These are phyloP conservation scores for Glyphotaelius pellucidus DNA, from an alignment of 2,888 invertebrate genomes.

Conservation along the genomic window DNA sequence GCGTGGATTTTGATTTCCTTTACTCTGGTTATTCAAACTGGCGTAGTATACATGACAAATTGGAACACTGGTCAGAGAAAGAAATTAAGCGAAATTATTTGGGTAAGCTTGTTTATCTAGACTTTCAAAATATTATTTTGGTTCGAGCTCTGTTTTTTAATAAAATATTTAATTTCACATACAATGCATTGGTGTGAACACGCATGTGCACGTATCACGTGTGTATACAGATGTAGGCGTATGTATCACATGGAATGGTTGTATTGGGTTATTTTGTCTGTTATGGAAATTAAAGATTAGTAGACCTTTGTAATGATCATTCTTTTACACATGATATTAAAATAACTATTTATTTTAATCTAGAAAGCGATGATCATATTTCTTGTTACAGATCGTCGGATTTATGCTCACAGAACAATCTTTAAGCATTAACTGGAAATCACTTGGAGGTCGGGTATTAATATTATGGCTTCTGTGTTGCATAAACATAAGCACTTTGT, in stretches of 20 bases:
- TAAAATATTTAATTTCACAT: not conserved
- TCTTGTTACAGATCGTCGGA: conserved; percentile 29
- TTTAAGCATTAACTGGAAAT: not conserved
- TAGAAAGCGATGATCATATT: not conserved
- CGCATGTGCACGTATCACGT: not conserved
- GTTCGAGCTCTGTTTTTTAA: not conserved
- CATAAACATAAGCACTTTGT: conserved; percentile 40
- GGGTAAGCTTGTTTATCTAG: conserved; percentile 23
- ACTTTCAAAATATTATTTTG: not conserved
- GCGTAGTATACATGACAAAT: conserved; percentile 27
- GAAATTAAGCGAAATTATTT: conserved; percentile 25
- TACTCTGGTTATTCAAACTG: conserved; percentile 20
- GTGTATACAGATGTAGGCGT: too few species aligned
- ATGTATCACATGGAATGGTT: too few species aligned
- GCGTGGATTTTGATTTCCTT: conserved; percentile 25
- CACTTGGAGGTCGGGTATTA: conserved; percentile 8
- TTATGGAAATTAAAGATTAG: not conserved
- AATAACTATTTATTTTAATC: not conserved
- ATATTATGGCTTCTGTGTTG: conserved; percentile 48
- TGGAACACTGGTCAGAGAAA: not conserved
- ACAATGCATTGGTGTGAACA: not conserved
- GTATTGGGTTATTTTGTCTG: not conserved
- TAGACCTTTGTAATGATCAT: not conserved
- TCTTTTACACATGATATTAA: not conserved
- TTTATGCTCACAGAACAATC: conserved; percentile 33